Percentiles rank a stretch among this genome's conserved stretches.
Conservation (phyloP, 2,888 invertebrate species). For the Baronia brevicornis region DNA sequence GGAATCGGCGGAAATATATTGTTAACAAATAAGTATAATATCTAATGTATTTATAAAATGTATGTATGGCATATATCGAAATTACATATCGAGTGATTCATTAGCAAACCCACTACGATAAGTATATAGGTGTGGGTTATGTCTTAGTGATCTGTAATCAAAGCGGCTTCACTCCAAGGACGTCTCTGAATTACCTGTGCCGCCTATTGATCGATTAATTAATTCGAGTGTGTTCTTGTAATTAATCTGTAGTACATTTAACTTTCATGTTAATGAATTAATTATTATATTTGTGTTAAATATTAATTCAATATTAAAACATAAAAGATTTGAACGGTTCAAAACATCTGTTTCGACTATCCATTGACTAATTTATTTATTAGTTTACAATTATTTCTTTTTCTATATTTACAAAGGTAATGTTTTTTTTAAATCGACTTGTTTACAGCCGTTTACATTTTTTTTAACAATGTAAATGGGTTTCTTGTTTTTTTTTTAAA, state of each 20-base stretch:
- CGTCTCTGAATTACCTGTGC: constrained; percentile 12
- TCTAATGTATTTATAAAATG: constrained; percentile 1
- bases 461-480: no score
- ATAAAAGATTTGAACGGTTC: no score
- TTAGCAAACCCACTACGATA: constrained; percentile 5
- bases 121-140: constrained; percentile 10
- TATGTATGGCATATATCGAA: not conserved
- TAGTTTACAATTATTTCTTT: no score
- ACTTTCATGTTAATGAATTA: constrained; percentile 1
- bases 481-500: no score
- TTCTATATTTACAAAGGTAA: no score
- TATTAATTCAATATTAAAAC: no score
- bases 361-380: no score
- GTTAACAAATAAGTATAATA: not conserved
- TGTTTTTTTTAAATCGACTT: no score
- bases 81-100: constrained; percentile 5
- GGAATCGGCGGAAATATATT: constrained; percentile 35
- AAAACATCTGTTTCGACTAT: no score
- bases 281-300: no score
- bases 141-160: constrained; percentile 14
- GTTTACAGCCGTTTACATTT: no score
- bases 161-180: constrained; percentile 8
- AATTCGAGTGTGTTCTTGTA: constrained; percentile 8
- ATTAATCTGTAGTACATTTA: constrained; percentile 2
- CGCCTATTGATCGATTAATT: constrained; percentile 15